phyloP scores from a whole-genome alignment of 2,113 vertebrate genomes.

The Labeo rohita region DNA sequence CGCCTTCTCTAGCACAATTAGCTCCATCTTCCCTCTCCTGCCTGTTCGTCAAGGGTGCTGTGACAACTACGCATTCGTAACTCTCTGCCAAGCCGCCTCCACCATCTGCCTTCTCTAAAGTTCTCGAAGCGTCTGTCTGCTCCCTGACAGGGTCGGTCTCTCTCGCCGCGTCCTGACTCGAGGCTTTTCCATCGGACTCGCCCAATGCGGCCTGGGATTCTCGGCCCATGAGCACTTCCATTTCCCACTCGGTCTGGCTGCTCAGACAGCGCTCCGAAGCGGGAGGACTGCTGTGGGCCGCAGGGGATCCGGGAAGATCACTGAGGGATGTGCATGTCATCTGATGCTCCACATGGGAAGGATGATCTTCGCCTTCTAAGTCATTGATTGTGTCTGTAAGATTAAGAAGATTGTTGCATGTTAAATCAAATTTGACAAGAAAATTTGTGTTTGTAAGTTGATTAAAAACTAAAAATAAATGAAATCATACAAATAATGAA shows the following conservation, averaged over 20 bases:
- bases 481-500: background rate
- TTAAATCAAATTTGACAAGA: background rate
- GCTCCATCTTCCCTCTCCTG: constrained; percentile 53
- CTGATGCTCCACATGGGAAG: constrained; percentile 23
- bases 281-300: constrained; percentile 30
- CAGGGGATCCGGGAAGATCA: constrained; percentile 57
- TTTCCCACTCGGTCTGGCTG: constrained; percentile 69
- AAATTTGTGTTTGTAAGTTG: background rate
- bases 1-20: constrained; percentile 11
- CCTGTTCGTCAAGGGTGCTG: constrained; percentile 56
- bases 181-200: constrained; percentile 38
- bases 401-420: background rate
- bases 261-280: constrained; percentile 44
- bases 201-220: constrained; percentile 47
- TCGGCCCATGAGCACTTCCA: constrained; percentile 66
- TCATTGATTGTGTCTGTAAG: constrained; percentile 59
- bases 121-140: constrained; percentile 55
- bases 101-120: background rate
- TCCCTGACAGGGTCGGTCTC: constrained; percentile 51
- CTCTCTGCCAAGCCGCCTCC: constrained; percentile 17
- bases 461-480: background rate
- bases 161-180: background rate
- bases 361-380: constrained; percentile 48
- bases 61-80: constrained; percentile 67
- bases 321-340: constrained; percentile 21